A percentile compares a stretch with the other conserved stretches of the same genome.
These are phyloP conservation scores for Tethea ocularis DNA, from an alignment of 2,888 invertebrate species.

Conservation along the genomic window DNA sequence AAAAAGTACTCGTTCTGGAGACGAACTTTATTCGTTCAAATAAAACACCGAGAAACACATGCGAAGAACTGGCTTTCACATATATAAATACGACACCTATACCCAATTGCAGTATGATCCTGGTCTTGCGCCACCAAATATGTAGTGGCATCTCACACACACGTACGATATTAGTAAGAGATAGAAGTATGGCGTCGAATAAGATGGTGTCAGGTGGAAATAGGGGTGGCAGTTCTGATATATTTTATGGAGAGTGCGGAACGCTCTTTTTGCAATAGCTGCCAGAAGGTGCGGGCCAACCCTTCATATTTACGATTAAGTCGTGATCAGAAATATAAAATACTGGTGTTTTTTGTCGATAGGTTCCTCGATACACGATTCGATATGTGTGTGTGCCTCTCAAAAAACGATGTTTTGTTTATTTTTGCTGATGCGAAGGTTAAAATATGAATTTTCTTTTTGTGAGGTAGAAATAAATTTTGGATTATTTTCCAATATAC, in stretches of 20 bases:
- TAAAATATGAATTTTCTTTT: constrained; percentile 4
- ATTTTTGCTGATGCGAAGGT: constrained; percentile 24
- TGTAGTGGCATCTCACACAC: constrained; percentile 24
- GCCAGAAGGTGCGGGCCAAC: constrained; percentile 80
- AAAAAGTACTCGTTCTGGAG: constrained; percentile 28
- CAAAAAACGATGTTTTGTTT: constrained; percentile 35
- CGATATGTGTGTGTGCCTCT: constrained; percentile 39
- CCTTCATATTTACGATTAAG: constrained; percentile 84
- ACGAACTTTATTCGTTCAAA: constrained; percentile 63
- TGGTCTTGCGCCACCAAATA: constrained; percentile 14
- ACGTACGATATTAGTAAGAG: constrained; percentile 21
- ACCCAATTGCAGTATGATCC: constrained; percentile 20
- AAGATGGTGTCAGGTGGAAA: constrained; percentile 24
- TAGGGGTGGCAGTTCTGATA: constrained; percentile 50
- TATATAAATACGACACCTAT: constrained; percentile 60
- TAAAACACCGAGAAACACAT: constrained; percentile 76
- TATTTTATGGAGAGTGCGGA: constrained; percentile 80
- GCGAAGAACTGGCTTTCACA: constrained; percentile 67
- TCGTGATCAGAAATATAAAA: constrained; percentile 82
- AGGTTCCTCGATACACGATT: constrained; percentile 61
- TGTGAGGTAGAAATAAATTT: background rate
- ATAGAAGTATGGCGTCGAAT: constrained; percentile 26
- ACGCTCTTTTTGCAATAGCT: constrained; percentile 81
- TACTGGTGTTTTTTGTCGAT: constrained; percentile 75
- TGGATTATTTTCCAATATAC: background rate